Evolutionary conservation across 1,140 invertebrate species (phyloP).

Genomic region (Reticulitermes speratus): DNA sequence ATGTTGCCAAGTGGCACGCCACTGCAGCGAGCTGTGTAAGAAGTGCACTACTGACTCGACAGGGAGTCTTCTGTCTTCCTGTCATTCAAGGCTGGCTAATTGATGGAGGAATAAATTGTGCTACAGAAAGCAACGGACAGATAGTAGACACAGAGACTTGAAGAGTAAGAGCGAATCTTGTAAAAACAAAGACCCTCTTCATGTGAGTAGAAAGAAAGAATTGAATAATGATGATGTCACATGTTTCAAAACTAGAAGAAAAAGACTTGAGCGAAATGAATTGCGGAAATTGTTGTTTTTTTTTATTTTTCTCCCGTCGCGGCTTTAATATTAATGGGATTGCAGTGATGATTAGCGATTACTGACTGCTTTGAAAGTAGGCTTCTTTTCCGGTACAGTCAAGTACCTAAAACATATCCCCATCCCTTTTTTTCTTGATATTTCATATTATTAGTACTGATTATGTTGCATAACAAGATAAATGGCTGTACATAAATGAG

Average conservation of each 20-base stretch:
- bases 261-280: neutral
- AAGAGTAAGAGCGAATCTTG: neutral
- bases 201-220: neutral
- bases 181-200: neutral
- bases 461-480: too few species aligned
- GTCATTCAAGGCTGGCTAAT: neutral
- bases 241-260: neutral
- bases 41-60: neutral
- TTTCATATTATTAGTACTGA: too few species aligned
- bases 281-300: neutral
- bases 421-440: too few species aligned
- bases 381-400: too few species aligned
- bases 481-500: too few species aligned
- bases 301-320: neutral
- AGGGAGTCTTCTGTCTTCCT: neutral
- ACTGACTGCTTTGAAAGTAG: neutral
- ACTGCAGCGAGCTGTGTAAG: neutral
- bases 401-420: too few species aligned
- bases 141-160: neutral
- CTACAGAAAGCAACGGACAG: neutral
- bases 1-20: neutral
- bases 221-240: neutral
- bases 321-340: neutral
- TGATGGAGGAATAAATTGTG: constrained; percentile 2
- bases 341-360: neutral